Percentiles rank a stretch among this genome's conserved stretches.
These are phyloP conservation scores for Gnatocerus cornutus DNA, from an alignment of 2,888 invertebrate species.

Conservation along the genomic window DNA sequence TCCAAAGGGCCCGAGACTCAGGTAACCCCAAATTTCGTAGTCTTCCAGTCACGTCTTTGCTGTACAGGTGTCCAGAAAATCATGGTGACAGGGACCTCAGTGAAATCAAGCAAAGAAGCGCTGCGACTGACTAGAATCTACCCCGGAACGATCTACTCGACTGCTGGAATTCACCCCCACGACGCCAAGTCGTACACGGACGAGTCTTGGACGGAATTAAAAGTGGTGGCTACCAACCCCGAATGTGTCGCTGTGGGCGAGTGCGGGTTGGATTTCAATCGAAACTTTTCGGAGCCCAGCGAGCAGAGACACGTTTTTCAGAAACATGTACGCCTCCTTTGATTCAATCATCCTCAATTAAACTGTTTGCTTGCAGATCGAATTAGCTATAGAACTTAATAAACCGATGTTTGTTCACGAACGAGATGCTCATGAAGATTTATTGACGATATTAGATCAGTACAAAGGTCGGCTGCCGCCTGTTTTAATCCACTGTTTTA, in stretches of 20 bases:
- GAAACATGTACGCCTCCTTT: slow-evolving; percentile 78
- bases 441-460: slow-evolving; percentile 81
- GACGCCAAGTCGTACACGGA: slow-evolving; percentile 91
- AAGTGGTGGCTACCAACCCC: slow-evolving; percentile 83
- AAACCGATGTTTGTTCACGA: slow-evolving; percentile 95
- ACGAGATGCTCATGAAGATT: slow-evolving; percentile 91
- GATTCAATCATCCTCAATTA: background rate
- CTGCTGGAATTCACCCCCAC: slow-evolving; percentile 94
- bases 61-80: slow-evolving; percentile 93
- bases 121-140: slow-evolving; percentile 90
- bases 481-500: slow-evolving; percentile 92
- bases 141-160: slow-evolving; percentile 92
- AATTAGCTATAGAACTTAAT: slow-evolving; percentile 88
- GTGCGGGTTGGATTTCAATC: slow-evolving; percentile 95
- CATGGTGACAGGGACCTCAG: slow-evolving; percentile 93
- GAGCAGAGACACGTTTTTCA: slow-evolving; percentile 90
- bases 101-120: slow-evolving; percentile 92
- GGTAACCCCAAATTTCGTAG: no score
- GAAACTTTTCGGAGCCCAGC: slow-evolving; percentile 93
- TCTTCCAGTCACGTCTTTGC: no score
- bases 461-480: slow-evolving; percentile 78
- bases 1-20: slow-evolving; percentile 94
- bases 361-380: slow-evolving; percentile 73
- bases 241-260: slow-evolving; percentile 96
- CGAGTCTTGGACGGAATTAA: slow-evolving; percentile 86